phyloP scores from a whole-genome alignment of 2,888 invertebrate genomes.

The Halocaridina rubra region DNA sequence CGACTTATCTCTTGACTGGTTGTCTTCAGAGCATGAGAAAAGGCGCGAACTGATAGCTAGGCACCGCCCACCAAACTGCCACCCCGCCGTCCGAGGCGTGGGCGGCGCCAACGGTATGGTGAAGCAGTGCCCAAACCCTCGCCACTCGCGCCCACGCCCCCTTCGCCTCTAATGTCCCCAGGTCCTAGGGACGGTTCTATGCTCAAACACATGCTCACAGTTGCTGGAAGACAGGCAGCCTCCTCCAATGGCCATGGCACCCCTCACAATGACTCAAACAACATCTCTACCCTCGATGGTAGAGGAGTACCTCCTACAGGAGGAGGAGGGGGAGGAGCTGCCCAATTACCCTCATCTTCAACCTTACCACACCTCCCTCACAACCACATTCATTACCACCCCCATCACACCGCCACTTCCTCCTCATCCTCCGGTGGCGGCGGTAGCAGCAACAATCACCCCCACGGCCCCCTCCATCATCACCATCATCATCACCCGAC shows the following conservation, averaged over 20 bases:
- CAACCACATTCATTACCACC: constrained; percentile 27
- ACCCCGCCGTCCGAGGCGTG: constrained; percentile 31
- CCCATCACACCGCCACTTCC: background rate
- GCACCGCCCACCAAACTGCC: constrained; percentile 39
- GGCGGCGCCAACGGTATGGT: constrained; percentile 49
- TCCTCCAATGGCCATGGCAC: constrained; percentile 6
- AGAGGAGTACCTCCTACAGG: too few species aligned
- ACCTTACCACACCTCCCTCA: background rate
- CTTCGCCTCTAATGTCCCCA: constrained; percentile 28
- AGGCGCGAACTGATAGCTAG: background rate
- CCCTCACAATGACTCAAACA: too few species aligned
- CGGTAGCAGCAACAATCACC: background rate
- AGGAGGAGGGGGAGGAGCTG: background rate
- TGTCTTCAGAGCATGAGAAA: background rate
- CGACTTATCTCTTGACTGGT: background rate
- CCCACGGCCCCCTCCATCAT: background rate
- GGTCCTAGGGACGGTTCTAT: constrained; percentile 36
- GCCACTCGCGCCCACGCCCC: background rate
- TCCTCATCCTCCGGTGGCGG: background rate
- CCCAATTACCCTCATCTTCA: background rate
- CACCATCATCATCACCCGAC: background rate
- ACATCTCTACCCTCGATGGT: constrained; percentile 37
- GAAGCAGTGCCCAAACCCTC: constrained; percentile 17
- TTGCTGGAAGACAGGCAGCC: constrained; percentile 36
- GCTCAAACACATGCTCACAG: constrained; percentile 49